Evolutionary conservation across 1,140 invertebrate species (phyloP).

Genomic region (Drosophila bipectinata): DNA sequence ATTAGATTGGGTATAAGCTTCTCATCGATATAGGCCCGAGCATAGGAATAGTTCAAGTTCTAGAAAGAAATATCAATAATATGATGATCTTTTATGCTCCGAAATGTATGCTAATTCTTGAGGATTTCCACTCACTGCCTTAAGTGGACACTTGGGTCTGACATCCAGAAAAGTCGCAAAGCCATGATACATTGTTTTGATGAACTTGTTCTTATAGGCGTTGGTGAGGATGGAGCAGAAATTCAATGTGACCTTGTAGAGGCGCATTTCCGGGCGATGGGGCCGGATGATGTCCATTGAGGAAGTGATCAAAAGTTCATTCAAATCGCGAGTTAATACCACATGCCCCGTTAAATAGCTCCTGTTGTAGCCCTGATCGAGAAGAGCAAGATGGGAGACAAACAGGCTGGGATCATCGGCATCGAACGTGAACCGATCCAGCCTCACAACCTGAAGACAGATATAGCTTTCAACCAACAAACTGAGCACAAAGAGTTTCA

Average conservation of each 20-base stretch:
- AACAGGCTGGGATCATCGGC: constrained; percentile 35
- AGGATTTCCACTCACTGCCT: constrained; percentile 38
- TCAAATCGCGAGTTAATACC: constrained; percentile 21
- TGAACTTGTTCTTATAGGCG: constrained; percentile 55
- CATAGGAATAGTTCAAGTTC: constrained; percentile 58
- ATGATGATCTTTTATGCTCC: background rate
- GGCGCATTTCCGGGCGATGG: constrained; percentile 30
- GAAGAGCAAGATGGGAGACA: constrained; percentile 30
- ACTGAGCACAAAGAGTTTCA: constrained; percentile 13
- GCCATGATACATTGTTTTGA: constrained; percentile 37
- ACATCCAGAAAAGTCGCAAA: constrained; percentile 45
- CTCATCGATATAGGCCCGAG: constrained; percentile 53
- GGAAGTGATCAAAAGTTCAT: constrained; percentile 29
- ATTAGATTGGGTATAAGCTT: constrained; percentile 37
- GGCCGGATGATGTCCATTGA: constrained; percentile 46
- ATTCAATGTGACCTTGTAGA: constrained; percentile 54
- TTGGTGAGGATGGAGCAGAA: constrained; percentile 52
- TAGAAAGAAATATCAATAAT: constrained; percentile 3
- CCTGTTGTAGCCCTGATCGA: constrained; percentile 60
- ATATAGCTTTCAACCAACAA: background rate
- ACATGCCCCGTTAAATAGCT: constrained; percentile 62
- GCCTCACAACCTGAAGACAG: constrained; percentile 34
- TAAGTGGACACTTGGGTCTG: constrained; percentile 40
- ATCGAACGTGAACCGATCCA: constrained; percentile 48
- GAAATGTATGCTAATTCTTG: background rate